phyloP scores from a whole-genome alignment of 2,113 vertebrate species.

The Ifrita kowaldi region DNA sequence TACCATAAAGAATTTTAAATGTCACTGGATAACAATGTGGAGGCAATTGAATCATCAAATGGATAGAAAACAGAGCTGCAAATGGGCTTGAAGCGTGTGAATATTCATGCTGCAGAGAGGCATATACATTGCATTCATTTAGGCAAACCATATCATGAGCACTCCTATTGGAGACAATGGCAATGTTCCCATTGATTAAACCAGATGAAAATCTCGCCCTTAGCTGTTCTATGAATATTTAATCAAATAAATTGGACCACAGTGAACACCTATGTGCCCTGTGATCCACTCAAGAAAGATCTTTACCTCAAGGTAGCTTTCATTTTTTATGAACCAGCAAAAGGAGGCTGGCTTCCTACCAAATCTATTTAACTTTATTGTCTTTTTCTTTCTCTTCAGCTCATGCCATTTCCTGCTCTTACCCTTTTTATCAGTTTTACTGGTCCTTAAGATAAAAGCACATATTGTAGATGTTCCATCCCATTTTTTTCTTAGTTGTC shows the following conservation, averaged over 20 bases:
- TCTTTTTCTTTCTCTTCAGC: neutral
- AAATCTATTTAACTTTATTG: neutral
- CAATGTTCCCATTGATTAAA: neutral
- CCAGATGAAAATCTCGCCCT: neutral
- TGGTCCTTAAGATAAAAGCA: neutral
- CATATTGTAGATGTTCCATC: neutral
- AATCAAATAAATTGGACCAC: neutral
- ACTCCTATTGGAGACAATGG: neutral
- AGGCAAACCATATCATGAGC: neutral
- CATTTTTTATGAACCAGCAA: neutral
- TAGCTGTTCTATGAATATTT: neutral
- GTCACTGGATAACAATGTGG: neutral
- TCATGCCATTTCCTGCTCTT: neutral
- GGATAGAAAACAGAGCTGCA: neutral
- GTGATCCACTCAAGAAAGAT: neutral
- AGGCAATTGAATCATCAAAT: neutral
- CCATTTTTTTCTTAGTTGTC: neutral
- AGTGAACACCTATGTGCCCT: neutral
- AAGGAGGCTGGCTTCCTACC: neutral
- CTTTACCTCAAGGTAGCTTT: neutral
- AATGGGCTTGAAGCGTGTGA: neutral
- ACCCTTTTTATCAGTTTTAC: neutral
- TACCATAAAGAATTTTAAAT: neutral
- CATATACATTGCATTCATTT: neutral
- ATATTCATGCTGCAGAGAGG: neutral